Percentiles rank a stretch among this genome's conserved stretches.
Evolutionary conservation across 1,140 invertebrate genomes (phyloP).

Genomic region (Tyrophagus putrescentiae): DNA sequence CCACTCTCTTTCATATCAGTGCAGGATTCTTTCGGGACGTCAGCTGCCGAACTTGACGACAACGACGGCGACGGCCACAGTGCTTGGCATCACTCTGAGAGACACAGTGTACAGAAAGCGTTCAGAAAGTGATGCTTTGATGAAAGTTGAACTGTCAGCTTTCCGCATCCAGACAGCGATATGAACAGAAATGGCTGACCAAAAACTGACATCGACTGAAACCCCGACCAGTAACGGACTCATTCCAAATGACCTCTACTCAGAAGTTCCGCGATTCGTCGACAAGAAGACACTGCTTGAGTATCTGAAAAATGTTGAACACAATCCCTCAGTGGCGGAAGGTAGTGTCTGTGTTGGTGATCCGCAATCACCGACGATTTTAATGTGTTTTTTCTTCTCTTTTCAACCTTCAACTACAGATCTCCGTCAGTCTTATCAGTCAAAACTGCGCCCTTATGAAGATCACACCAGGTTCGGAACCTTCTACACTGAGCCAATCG

Average conservation of each 20-base stretch:
- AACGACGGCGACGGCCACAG: no score
- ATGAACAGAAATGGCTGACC: neutral
- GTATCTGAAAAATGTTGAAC: neutral
- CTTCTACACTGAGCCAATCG: constrained; percentile 56
- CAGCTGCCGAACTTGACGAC: no score
- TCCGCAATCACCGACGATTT: no score
- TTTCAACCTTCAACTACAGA: no score
- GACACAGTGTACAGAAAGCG: no score
- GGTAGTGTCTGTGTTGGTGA: neutral
- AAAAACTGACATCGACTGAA: neutral
- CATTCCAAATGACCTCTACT: neutral
- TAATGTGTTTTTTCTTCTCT: no score
- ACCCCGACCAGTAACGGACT: neutral
- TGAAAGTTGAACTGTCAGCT: neutral
- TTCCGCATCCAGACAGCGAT: no score
- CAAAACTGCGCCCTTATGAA: constrained; percentile 51
- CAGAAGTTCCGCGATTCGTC: neutral
- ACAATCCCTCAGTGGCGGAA: neutral
- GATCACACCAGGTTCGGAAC: constrained; percentile 53
- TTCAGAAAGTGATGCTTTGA: no score
- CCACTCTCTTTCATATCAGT: no score
- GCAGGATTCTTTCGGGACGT: neutral
- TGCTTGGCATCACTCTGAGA: no score
- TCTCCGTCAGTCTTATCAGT: constrained; percentile 47
- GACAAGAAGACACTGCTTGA: constrained; percentile 6